Evolutionary conservation across 2,797 vertebrate genomes (phyloP).

Genomic region (Myotis vivesi): DNA sequence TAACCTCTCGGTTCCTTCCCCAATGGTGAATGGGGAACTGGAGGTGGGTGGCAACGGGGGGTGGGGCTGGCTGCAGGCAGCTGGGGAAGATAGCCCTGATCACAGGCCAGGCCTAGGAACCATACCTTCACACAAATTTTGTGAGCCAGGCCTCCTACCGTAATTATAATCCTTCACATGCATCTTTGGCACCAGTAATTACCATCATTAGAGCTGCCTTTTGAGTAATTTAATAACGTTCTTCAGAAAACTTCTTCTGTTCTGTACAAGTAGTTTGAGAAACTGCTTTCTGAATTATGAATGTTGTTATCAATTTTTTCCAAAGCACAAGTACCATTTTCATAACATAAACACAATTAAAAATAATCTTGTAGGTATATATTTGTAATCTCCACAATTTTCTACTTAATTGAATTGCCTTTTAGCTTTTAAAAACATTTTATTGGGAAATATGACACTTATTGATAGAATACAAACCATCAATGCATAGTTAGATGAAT

Average conservation of each 20-base stretch:
- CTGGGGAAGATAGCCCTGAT: too few species aligned
- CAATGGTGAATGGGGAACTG: too few species aligned
- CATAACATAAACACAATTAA: background rate
- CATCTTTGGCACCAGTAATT: background rate
- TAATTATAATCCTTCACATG: background rate
- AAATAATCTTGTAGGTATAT: background rate
- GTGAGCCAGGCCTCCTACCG: too few species aligned
- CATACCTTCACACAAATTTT: too few species aligned
- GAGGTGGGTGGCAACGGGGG: too few species aligned
- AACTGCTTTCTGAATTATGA: background rate
- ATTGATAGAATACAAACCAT: background rate
- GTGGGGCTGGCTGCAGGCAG: too few species aligned
- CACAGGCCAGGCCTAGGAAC: too few species aligned
- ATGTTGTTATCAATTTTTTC: slow-evolving; percentile 15
- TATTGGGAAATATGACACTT: background rate
- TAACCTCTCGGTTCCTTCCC: too few species aligned
- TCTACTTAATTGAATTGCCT: background rate
- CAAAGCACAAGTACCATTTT: background rate
- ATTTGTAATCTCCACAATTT: slow-evolving; percentile 14
- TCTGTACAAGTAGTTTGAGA: background rate
- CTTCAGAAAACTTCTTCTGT: background rate
- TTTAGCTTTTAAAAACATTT: background rate
- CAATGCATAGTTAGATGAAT: slow-evolving; percentile 7
- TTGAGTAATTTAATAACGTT: background rate
- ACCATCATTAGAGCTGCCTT: background rate